A percentile compares a stretch with the other conserved stretches of the same genome.
Evolutionary conservation across 2,888 invertebrate genomes (phyloP).

Genomic region (Diaphora mendica): DNA sequence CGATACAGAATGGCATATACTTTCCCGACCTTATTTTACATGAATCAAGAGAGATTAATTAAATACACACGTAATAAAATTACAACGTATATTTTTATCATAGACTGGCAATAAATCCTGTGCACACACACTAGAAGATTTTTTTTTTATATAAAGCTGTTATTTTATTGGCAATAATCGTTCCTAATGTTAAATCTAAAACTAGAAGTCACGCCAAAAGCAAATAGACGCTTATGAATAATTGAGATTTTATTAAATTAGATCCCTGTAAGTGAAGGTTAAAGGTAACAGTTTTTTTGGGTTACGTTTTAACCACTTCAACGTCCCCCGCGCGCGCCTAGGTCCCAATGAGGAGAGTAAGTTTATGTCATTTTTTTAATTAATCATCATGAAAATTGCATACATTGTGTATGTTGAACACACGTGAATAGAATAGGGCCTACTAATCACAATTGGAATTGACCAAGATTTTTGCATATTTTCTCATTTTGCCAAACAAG

Average conservation of each 20-base stretch:
- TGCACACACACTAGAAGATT: neutral
- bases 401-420: neutral
- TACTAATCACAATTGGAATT: no score
- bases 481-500: no score
- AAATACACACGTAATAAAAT: neutral
- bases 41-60: neutral
- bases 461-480: no score
- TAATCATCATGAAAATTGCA: neutral
- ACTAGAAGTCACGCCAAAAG: constrained; percentile 15
- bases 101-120: neutral
- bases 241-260: constrained; percentile 11
- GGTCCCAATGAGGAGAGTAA: neutral
- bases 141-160: neutral
- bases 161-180: neutral
- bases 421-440: no score
- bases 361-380: neutral
- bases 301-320: no score
- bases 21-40: neutral
- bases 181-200: constrained; percentile 2
- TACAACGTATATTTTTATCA: neutral
- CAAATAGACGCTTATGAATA: constrained; percentile 1
- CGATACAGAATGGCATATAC: neutral
- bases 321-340: no score
- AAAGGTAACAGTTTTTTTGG: neutral
- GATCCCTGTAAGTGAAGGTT: neutral